Base-by-base conservation (phyloP, 2,888 invertebrate species). In the Scelioninae gen. 1 region DNA sequence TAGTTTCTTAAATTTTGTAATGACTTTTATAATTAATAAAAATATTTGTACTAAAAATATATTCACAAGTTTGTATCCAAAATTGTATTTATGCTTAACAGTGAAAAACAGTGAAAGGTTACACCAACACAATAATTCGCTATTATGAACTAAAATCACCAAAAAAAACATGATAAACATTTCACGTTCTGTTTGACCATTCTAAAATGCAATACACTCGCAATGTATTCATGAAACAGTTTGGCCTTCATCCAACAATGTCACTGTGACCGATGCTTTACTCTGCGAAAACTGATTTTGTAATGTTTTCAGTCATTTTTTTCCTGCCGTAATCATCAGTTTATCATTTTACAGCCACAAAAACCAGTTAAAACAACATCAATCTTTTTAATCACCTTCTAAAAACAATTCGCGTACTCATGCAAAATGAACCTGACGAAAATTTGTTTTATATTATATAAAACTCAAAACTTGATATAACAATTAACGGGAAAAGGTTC, bases 171-270 rank as follows among this genome's bases (percentile, higher is more conserved):
- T 65, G 62, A 68, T 58, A 63, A 74, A 75, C 53, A 60, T 74
- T 74, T 68, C 68, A 45, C 68, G 62, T 74, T 74, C 56, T 63
- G 75, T 75, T 75, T 63, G 75, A 71, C 75, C 69, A 65, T 69
- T 53, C 32, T 80, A 49, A 65, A 56, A 62, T 63, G 75, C 68
- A 81, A 75, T 75, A 75, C 62, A 69, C 40, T 45, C n/a, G 47
- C 63, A 75, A 81, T 81, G 71, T 81, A 81, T 81, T 75, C 75
- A 75, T 76, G 81, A 81, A 81, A 75, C 65, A 63, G 71, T 62
- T 81, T 81, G 81, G 81, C 81, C 51, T 81, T 75, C 75, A 81
- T 81, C 81, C 81, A 81, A 81, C 75, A 75, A 75, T 65, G 71
- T 75, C 71, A 81, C 69, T 56, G 63, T 75, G 75, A 81, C 69